Evolutionary conservation across 2,113 vertebrate genomes (phyloP).

Genomic region (Rutilus rutilus): DNA sequence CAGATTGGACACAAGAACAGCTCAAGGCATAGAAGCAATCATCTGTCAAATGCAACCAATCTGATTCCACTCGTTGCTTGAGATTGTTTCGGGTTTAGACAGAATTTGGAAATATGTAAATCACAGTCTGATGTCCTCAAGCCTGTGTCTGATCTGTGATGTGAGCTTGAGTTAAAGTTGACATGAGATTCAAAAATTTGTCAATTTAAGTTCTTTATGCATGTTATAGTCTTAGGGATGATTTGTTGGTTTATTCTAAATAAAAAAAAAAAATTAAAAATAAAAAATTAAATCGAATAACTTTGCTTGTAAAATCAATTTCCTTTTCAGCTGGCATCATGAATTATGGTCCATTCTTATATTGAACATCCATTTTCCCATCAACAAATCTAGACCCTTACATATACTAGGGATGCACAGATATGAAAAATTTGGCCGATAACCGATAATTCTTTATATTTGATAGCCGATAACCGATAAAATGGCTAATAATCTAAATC

Average conservation of each 20-base stretch:
- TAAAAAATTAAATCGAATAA: not conserved
- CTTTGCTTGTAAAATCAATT: not conserved
- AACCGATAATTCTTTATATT: too few relatives aligned
- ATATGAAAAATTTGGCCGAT: too few relatives aligned
- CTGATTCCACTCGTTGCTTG: not conserved
- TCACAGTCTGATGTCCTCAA: constrained; percentile 5
- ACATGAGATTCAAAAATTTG: not conserved
- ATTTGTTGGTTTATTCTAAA: not conserved
- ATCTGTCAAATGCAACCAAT: constrained; percentile 15
- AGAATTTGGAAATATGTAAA: constrained; percentile 12
- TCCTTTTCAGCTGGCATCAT: not conserved
- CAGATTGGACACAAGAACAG: constrained; percentile 30
- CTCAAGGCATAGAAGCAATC: constrained; percentile 13
- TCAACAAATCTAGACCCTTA: not conserved
- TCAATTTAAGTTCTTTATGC: too few relatives aligned
- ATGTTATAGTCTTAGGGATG: not conserved
- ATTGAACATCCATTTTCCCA: not conserved
- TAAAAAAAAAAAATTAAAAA: not conserved
- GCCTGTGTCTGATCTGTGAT: not conserved
- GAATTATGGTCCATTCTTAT: not conserved
- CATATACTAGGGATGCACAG: too few relatives aligned
- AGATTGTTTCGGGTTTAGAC: not conserved
- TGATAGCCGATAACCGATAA: too few relatives aligned
- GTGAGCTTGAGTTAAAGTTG: not conserved
- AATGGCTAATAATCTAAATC: too few relatives aligned